Evolutionary conservation across 1,140 invertebrate species (phyloP).

Genomic region (Caenorhabditis latens): DNA sequence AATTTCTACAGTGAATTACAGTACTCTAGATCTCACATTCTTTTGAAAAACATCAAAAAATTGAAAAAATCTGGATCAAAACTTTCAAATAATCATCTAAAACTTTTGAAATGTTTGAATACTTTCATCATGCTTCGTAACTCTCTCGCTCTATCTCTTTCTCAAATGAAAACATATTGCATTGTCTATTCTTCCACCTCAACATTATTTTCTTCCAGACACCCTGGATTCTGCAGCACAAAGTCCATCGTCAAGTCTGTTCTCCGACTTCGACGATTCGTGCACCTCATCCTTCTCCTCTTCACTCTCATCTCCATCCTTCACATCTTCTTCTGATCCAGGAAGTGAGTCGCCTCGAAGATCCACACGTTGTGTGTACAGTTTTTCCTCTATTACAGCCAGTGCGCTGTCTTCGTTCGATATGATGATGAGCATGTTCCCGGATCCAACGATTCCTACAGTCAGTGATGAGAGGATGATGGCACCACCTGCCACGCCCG

Average conservation of each 20-base stretch:
- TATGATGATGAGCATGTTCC: constrained; percentile 51
- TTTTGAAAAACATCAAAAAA: background rate
- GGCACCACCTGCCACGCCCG: background rate
- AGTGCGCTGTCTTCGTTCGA: constrained; percentile 43
- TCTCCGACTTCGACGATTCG: constrained; percentile 39
- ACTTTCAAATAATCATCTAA: too few species aligned
- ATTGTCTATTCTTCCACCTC: background rate
- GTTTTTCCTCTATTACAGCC: constrained; percentile 32
- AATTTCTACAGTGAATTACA: too few species aligned
- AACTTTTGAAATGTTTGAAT: too few species aligned
- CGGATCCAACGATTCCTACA: constrained; percentile 29
- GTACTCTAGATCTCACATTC: background rate
- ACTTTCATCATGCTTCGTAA: too few species aligned
- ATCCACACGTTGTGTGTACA: constrained; percentile 51
- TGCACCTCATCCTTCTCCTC: constrained; percentile 13
- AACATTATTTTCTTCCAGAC: background rate
- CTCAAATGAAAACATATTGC: too few species aligned
- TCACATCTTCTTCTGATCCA: constrained; percentile 5
- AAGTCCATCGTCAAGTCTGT: constrained; percentile 30
- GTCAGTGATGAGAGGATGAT: constrained; percentile 8
- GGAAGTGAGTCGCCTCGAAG: constrained; percentile 45
- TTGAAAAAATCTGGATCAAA: too few species aligned
- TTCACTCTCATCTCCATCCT: constrained; percentile 22
- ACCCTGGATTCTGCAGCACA: constrained; percentile 37
- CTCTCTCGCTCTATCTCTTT: too few species aligned